A percentile compares a stretch with the other conserved stretches of the same genome.
phyloP scores from a whole-genome alignment of 2,888 invertebrate species.

The Strigamia transsilvanica region DNA sequence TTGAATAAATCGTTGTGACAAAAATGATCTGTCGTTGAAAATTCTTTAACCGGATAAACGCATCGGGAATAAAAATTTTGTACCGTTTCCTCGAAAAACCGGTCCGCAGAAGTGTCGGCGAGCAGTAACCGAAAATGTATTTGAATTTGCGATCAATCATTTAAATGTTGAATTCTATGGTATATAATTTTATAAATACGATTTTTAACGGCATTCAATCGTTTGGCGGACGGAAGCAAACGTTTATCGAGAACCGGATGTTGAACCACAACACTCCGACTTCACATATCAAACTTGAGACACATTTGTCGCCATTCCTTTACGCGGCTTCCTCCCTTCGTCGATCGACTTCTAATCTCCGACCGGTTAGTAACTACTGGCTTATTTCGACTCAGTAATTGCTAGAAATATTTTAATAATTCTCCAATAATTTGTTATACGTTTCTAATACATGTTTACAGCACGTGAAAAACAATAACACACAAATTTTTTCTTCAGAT shows the following conservation, averaged over 20 bases:
- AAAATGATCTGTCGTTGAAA: neutral
- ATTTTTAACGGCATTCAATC: slow-evolving; percentile 1
- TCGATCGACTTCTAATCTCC: neutral
- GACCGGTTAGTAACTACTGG: neutral
- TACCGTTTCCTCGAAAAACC: neutral
- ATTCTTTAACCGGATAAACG: neutral
- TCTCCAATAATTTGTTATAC: neutral
- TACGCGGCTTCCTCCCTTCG: slow-evolving; percentile 21
- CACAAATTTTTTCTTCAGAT: neutral
- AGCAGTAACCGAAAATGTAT: neutral
- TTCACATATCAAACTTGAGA: slow-evolving; percentile 30
- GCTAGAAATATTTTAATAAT: neutral
- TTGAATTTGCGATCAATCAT: neutral
- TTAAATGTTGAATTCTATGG: neutral
- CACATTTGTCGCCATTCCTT: slow-evolving; percentile 26
- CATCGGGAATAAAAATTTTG: neutral
- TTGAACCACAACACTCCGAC: slow-evolving; percentile 30
- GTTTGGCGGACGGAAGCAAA: neutral
- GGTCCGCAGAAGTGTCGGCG: neutral
- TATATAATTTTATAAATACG: neutral
- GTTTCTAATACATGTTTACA: neutral
- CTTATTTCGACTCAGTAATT: neutral
- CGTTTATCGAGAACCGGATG: slow-evolving; percentile 15
- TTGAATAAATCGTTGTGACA: slow-evolving; percentile 4
- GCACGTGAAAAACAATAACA: neutral